Evolutionary conservation across 2,888 invertebrate genomes (phyloP).

Genomic region (Lasioglossum morio): DNA sequence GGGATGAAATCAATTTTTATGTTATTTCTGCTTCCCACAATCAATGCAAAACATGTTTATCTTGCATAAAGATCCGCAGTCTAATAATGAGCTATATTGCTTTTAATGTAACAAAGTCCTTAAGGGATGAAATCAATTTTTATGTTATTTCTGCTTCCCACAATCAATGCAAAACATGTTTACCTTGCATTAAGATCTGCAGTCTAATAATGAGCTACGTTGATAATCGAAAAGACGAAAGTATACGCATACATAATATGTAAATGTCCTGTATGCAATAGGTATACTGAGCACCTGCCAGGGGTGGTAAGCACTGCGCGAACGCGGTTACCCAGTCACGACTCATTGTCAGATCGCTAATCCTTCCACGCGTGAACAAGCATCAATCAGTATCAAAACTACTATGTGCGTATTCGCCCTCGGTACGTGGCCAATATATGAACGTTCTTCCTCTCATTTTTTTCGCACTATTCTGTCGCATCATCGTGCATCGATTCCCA

Average conservation of each 20-base stretch:
- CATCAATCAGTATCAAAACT: slow-evolving; percentile 79
- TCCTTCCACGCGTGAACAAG: slow-evolving; percentile 78
- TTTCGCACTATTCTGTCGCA: slow-evolving; percentile 7
- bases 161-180: no score
- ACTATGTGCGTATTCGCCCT: slow-evolving; percentile 58
- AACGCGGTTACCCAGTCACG: slow-evolving; percentile 40
- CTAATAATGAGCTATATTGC: background rate
- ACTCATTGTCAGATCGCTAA: slow-evolving; percentile 60
- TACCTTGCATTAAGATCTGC: no score
- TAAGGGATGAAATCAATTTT: no score
- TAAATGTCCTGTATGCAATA: background rate
- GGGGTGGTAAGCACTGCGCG: slow-evolving; percentile 15
- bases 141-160: no score
- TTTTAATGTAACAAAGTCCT: no score
- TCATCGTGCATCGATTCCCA: background rate
- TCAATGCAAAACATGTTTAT: no score
- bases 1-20: no score
- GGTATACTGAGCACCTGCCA: slow-evolving; percentile 5
- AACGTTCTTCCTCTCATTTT: slow-evolving; percentile 31
- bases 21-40: no score
- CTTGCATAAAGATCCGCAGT: no score
- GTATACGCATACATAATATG: background rate
- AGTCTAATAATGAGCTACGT: background rate
- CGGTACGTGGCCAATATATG: slow-evolving; percentile 58
- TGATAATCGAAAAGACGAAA: background rate